A percentile compares a stretch with the other conserved stretches of the same genome.
phyloP scores from a whole-genome alignment of 2,113 vertebrate genomes.

The Aegotheles bennettii region DNA sequence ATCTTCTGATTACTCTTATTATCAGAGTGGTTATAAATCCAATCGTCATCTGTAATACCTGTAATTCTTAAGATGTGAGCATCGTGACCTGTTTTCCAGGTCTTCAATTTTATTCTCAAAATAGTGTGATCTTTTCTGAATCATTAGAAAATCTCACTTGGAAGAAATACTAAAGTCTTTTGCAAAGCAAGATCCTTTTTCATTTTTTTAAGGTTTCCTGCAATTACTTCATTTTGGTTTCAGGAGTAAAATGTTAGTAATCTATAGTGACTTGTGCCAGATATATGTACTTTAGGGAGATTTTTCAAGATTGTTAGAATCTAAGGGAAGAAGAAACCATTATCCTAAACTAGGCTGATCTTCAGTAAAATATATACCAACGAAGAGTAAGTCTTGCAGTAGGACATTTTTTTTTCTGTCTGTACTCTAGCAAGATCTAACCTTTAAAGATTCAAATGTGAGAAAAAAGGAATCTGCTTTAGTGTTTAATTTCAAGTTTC shows the following conservation, averaged over 20 bases:
- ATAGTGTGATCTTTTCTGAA: background rate
- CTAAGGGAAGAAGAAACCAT: background rate
- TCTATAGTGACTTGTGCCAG: background rate
- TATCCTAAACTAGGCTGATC: background rate
- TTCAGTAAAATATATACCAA: background rate
- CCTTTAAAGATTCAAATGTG: background rate
- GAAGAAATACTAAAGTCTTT: background rate
- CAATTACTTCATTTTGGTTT: background rate
- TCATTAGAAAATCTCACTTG: background rate
- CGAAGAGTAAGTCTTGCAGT: background rate
- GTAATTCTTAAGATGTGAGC: background rate
- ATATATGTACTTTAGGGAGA: background rate
- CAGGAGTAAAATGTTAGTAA: background rate
- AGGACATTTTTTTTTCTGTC: background rate
- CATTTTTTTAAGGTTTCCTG: accelerated
- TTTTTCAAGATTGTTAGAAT: background rate
- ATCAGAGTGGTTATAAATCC: background rate
- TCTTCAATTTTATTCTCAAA: background rate
- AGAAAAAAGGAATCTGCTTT: background rate
- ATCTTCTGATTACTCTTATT: background rate
- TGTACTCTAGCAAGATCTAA: background rate
- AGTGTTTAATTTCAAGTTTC: background rate
- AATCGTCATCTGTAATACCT: background rate
- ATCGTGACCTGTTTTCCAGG: background rate
- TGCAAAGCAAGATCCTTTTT: background rate